These are phyloP conservation scores for Etia nguti DNA, from an alignment of 2,113 vertebrate species.

Conservation along the genomic window DNA sequence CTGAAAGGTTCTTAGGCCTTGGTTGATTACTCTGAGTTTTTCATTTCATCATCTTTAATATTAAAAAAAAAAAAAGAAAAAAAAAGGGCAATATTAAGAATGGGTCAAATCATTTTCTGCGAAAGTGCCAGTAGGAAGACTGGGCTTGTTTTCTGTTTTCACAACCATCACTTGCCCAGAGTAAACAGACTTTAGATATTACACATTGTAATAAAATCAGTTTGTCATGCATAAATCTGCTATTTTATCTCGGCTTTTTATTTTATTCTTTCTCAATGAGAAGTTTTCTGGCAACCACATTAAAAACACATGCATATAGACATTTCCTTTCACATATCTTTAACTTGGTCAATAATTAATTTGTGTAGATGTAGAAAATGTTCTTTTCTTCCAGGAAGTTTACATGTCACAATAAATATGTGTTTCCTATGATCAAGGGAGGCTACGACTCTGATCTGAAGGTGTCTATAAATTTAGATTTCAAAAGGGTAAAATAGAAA, in stretches of 20 bases:
- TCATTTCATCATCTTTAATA: not conserved
- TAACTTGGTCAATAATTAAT: not conserved
- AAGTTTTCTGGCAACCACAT: fast-evolving
- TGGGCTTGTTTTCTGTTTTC: not conserved
- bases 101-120: not conserved
- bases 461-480: not conserved
- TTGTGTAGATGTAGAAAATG: not conserved
- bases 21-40: not conserved
- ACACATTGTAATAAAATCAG: not conserved
- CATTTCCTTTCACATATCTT: not conserved
- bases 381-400: not conserved
- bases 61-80: not conserved
- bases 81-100: not conserved
- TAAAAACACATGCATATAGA: not conserved
- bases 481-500: not conserved
- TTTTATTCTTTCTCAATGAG: not conserved
- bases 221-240: not conserved
- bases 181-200: not conserved
- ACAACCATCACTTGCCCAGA: not conserved
- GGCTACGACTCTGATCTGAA: not conserved
- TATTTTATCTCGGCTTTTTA: not conserved
- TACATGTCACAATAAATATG: not conserved
- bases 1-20: not conserved
- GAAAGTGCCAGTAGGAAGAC: not conserved
- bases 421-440: not conserved